These are phyloP conservation scores for Mus minutoides DNA, from an alignment of 2,797 vertebrate species.

Conservation along the genomic window DNA sequence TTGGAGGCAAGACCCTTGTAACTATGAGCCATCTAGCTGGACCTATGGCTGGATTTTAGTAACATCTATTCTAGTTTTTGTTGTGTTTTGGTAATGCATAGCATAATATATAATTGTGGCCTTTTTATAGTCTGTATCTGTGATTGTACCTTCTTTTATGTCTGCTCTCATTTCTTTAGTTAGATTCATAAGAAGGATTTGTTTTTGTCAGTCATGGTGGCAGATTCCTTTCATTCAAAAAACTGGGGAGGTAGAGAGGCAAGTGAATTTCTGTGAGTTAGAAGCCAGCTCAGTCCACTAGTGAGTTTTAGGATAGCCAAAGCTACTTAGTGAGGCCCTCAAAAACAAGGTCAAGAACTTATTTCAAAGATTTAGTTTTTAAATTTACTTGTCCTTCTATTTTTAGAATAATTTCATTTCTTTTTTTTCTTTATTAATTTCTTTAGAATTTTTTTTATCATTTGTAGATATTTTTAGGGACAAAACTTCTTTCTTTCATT, in stretches of 20 bases:
- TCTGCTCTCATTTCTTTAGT: background rate
- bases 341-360: background rate
- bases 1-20: background rate
- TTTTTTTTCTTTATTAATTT: background rate
- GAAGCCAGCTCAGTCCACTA: background rate
- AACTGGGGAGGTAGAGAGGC: background rate
- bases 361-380: constrained; percentile 37
- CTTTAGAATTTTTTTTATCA: background rate
- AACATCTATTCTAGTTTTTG: background rate
- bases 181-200: background rate
- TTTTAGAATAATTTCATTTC: background rate
- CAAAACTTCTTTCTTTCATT: background rate
- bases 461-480: background rate
- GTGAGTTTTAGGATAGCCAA: background rate
- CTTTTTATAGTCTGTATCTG: background rate
- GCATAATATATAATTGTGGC: background rate
- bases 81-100: background rate
- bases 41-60: background rate
- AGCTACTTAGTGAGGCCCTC: background rate
- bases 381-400: background rate
- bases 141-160: background rate
- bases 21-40: background rate
- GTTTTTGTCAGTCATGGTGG: background rate
- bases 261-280: background rate
- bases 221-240: background rate